Conservation (phyloP, 2,113 vertebrate genomes). For the Ranitomeya variabilis region DNA sequence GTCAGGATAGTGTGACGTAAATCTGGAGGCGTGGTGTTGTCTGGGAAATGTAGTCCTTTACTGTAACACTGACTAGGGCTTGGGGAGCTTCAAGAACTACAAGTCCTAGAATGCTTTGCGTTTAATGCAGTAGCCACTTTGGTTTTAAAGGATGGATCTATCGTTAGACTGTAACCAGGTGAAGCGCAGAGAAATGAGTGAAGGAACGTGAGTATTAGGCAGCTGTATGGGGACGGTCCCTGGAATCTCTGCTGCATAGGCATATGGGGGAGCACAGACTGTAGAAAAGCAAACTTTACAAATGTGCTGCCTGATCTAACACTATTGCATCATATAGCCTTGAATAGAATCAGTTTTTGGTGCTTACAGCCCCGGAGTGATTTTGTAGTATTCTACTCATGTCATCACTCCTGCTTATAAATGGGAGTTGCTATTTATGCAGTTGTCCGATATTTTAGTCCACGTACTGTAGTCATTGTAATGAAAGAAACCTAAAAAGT, state of each 20-base stretch:
- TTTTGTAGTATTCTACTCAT: not conserved
- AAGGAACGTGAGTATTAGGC: conserved; percentile 39
- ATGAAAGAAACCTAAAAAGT: not conserved
- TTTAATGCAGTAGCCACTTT: not conserved
- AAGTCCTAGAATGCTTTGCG: not conserved
- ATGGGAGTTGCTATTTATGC: not conserved
- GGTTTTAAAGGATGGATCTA: not conserved
- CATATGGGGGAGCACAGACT: not conserved
- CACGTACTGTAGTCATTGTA: not conserved
- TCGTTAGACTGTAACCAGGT: not conserved
- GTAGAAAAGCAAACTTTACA: not conserved
- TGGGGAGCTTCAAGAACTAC: not conserved
- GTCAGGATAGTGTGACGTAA: conserved; percentile 33
- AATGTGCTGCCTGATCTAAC: not conserved
- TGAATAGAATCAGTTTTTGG: not conserved
- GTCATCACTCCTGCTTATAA: not conserved
- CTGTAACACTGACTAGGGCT: too few species aligned
- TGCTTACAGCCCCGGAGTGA: not conserved
- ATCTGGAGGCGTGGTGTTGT: not conserved
- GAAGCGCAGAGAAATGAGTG: conserved; percentile 29
- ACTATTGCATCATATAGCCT: not conserved
- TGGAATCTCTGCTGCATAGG: not conserved
- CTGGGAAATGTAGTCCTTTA: conserved; percentile 36
- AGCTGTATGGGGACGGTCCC: not conserved
- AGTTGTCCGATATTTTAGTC: not conserved